Evolutionary conservation across 1,140 invertebrate species (phyloP), one percentile per base, ranked within the genome.

Genomic region (Zaprionus camerounensis): DNA sequence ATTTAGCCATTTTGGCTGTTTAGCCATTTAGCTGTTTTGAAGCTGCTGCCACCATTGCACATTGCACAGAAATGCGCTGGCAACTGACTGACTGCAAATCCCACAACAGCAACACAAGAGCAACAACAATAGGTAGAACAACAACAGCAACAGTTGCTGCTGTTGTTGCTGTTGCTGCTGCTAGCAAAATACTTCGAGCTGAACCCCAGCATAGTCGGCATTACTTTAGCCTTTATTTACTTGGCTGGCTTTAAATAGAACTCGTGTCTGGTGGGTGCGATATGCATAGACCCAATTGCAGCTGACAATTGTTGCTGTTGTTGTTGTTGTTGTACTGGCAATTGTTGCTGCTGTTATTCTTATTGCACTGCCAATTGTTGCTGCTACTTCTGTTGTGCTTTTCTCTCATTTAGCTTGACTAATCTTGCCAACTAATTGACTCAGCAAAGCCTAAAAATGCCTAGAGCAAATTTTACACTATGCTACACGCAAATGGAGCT

Each of bases 61-160:
- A 86, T 86, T 82, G 82, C 75, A 57, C 56, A 55, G 70, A 83
- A 80, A 86, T 86, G 76, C 67, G 83, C 84, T 83, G 80, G 74
- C 85, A 58, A 46, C n/a, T 46, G 41, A 41, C 58, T 59, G 69
- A 36, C 69, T 57, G 59, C 36, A 63, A 64, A 58, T 41, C 36
- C 64, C 64, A 57, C 64, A 55, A 26, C 51, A 66, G 36, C 63
- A 44, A 44, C 63, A 31, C 28, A 64, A 17, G 31, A 46, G 7
- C 41, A 17, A 17, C 20, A 38, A 17, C 46, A 15, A 11, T 0
- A 1, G 31, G 31, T 34, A 34, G 9, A 34, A 17, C 49, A 55
- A 51, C 55, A 49, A 22, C 63, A 65, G 9, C 31, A 38, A 34
- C 62, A 7, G 26, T 28, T 41, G 46, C 28, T 31, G 51, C 22